Base-by-base conservation (phyloP, 2,888 invertebrate species). In the Eupithecia insigniata region DNA sequence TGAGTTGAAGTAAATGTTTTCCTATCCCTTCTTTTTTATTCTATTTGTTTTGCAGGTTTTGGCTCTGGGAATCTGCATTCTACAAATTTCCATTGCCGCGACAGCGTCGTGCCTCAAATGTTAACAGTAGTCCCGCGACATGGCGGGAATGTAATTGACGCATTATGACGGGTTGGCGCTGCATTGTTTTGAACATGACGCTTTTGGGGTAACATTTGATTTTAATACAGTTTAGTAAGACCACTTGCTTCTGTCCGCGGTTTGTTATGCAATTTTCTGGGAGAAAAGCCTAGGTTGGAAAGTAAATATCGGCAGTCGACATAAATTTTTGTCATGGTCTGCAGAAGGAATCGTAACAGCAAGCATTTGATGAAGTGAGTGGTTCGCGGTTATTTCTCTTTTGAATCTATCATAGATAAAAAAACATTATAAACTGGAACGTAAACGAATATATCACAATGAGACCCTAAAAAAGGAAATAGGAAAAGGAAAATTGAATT, bases 41-140 rank as follows among this genome's bases (percentile, higher is more conserved):
- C n/a, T 43, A n/a, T n/a, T 18, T 1, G 18, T 43, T 43, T 7
- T n/a, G 46, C 46, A 8, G 46, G 8, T n/a, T 46, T 2, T 0
- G n/a, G n/a, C 2, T n/a, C n/a, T n/a, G 8, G 22, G 51, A 18
- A 30, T 30, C 60, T 30, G 30, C 30, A 36, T 64, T 62, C 64
- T 64, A 64, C 36, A 0, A n/a, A 30, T 6, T 64, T 4, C 26
- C 5, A 26, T 36, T 36, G 10, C 62, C 22, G 1, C 16, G 68
- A 32, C 43, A 10, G 39, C 55, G 22, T 62, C 75, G 72, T 75
- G 75, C 72, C 69, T 75, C 69, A 69, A 75, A 66, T 75, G 67
- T 66, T 71, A 75, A 75, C 71, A 46, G 39, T 67, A 70, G 70
- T 69, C 60, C 60, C 51, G 32, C 71, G 67, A 74, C 71, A 72